phyloP scores from a whole-genome alignment of 2,113 vertebrate species.

The Gyps fulvus region DNA sequence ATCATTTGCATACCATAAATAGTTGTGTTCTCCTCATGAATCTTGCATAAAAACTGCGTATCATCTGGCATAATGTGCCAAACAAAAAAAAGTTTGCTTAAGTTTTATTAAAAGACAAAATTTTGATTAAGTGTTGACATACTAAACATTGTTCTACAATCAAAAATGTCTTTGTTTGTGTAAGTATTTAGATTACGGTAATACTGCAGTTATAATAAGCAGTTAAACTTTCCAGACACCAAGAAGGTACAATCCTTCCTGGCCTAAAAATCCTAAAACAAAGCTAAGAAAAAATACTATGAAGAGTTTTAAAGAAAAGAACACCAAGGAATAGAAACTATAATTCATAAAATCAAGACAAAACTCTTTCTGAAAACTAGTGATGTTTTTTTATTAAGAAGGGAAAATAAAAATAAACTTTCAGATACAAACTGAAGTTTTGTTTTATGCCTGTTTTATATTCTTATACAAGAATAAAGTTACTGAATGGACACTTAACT shows the following conservation, averaged over 20 bases:
- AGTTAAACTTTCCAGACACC: not conserved
- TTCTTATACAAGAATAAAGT: not conserved
- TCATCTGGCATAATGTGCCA: not conserved
- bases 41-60: not conserved
- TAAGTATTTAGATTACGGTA: not conserved
- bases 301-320: not conserved
- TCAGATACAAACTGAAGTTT: not conserved
- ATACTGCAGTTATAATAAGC: not conserved
- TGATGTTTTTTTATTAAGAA: not conserved
- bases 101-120: conserved; percentile 9
- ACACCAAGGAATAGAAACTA: not conserved
- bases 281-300: not conserved
- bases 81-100: not conserved
- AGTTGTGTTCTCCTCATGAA: conserved; percentile 20
- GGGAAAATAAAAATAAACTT: not conserved
- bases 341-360: not conserved
- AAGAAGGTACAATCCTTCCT: not conserved
- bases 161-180: not conserved
- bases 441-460: not conserved
- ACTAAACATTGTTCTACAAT: not conserved
- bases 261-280: not conserved
- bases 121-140: not conserved
- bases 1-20: conserved; percentile 34
- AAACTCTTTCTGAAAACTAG: not conserved
- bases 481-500: not conserved